Percentiles rank a stretch among this genome's conserved stretches.
These are phyloP conservation scores for Chironomus tepperi DNA, from an alignment of 1,140 invertebrate genomes.

Conservation along the genomic window DNA sequence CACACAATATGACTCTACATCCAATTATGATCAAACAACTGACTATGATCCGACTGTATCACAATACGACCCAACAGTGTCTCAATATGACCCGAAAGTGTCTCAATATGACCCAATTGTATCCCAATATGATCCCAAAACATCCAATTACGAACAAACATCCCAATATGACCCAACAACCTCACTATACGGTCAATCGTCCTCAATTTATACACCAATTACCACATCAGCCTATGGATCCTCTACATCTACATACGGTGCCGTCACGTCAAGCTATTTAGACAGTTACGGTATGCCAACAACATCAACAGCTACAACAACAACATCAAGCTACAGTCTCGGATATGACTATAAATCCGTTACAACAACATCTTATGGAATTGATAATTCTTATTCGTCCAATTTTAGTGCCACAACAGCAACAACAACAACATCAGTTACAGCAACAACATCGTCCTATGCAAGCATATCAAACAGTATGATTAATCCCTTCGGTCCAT, in stretches of 20 bases:
- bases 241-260: too few species aligned
- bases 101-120: neutral
- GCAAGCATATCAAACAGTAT: neutral
- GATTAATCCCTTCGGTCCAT: slow-evolving; percentile 25
- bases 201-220: too few species aligned
- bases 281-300: neutral
- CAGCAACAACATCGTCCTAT: neutral
- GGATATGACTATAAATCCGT: too few species aligned
- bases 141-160: neutral
- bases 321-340: too few species aligned
- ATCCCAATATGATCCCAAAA: neutral
- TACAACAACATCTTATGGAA: too few species aligned
- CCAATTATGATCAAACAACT: neutral
- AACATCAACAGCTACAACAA: neutral
- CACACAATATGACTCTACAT: neutral
- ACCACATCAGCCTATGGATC: too few species aligned
- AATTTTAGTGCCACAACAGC: neutral
- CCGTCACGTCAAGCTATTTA: too few species aligned
- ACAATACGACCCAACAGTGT: neutral
- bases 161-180: too few species aligned
- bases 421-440: neutral
- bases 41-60: too few species aligned
- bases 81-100: neutral
- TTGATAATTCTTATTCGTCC: too few species aligned
- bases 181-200: too few species aligned